phyloP scores from a whole-genome alignment of 2,113 vertebrate species.

The Mobula hypostoma region DNA sequence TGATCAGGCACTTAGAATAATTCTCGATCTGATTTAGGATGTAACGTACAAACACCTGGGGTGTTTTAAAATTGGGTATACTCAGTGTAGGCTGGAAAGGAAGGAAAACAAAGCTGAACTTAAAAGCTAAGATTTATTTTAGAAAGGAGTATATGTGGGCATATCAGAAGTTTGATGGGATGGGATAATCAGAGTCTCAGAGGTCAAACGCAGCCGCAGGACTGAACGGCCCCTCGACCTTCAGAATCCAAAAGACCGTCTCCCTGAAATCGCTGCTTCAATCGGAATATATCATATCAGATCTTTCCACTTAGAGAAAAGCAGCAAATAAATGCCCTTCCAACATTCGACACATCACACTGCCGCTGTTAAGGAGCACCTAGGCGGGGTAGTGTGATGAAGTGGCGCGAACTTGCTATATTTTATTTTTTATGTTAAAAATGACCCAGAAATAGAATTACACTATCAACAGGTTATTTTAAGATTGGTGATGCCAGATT shows the following conservation, averaged over 20 bases:
- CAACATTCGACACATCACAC: neutral
- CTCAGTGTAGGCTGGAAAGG: neutral
- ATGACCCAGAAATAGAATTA: neutral
- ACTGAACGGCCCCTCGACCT: neutral
- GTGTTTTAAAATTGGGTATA: neutral
- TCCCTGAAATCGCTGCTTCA: neutral
- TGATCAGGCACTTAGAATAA: neutral
- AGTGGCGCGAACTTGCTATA: neutral
- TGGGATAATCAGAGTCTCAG: neutral
- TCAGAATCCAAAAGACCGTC: neutral
- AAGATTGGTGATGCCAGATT: neutral
- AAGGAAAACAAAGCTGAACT: neutral
- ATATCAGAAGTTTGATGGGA: constrained; percentile 6
- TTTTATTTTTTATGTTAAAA: no score
- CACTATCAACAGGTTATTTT: neutral
- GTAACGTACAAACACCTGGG: neutral
- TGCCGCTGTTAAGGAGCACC: neutral
- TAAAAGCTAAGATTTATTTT: neutral
- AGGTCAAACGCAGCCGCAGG: constrained; percentile 18
- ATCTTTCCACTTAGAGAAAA: neutral
- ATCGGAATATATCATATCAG: neutral
- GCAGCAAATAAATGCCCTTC: neutral
- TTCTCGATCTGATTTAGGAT: neutral
- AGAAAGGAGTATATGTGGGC: neutral
- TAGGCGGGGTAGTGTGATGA: neutral